Base-by-base conservation (phyloP, 2,797 vertebrate species). In the Staurois parvus region DNA sequence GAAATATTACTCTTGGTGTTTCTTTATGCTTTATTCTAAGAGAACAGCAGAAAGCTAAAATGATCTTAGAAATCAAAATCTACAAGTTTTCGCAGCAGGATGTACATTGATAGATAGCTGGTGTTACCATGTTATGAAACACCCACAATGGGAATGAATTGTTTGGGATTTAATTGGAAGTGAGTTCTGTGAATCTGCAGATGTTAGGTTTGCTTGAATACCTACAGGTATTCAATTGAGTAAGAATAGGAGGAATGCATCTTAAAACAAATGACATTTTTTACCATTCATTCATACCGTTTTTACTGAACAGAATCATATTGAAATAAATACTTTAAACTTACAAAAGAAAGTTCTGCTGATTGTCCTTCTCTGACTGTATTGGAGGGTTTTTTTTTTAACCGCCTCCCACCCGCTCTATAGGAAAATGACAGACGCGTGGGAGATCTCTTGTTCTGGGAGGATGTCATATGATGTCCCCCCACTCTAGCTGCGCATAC, bases 151-250 rank as follows among this genome's bases (percentile, higher is more conserved):
- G 34, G 6, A 52, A 40, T 56, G 45, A 75, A 48, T 75, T 75
- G 40, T 17, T 1, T 26, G 30, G 52, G 24, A 10, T n/a, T 45
- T 34, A 2, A 73, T 45, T 52, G 17, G 45, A 48, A 48, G 45
- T 48, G 45, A 48, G 45, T 48, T 48, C 45, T 48, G 48, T 59
- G 48, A 48, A 76, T 28, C 34, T 76, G 26, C 30, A 59, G 12
- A 76, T 76, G 74, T 24, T 12, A 76, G 74, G 48, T 76, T 76
- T 76, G 30, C 13, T 19, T 56, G 28, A 13, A 59, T 34, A 32
- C 1, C 74, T 32, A 12, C 62, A 48, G 74, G 29, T 24, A 59
- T 56, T 48, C 40, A 48, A 48, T 4, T 48, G 34, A 37, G 34
- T 37, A 37, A 37, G 37, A 10, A 37, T 37, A 37, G 2, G 37